Evolutionary conservation across 2,888 invertebrate species (phyloP), one percentile per base, ranked within the genome.

Genomic region (Cloeon dipterum): DNA sequence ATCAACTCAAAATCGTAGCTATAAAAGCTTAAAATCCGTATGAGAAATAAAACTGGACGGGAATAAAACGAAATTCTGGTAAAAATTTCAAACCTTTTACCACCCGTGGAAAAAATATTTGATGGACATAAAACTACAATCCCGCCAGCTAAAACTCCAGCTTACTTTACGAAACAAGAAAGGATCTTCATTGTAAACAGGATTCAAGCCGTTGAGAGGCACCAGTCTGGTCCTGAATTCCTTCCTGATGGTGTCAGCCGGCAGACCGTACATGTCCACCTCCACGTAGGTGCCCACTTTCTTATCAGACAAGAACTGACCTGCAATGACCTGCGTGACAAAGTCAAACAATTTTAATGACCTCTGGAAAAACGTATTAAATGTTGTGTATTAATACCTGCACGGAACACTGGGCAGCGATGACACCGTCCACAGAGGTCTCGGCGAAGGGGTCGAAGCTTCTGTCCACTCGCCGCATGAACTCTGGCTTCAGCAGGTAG

Each of bases 201-300:
- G 74, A 53, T 75, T 75, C 29, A 74, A 57, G 17, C 74, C 74
- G 47, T 74, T 74, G 35, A 58, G 63, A 1, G 72, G 71, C 3
- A 75, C 66, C 48, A 70, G 63, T 43, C 68, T 52, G 1, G 74
- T 75, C 20, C 69, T 56, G 51, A 71, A 73, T 53, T 75, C 74
- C 46, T 69, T 70, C 32, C 73, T 57, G 42, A 75, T 75, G 5
- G 74, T 75, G 48, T 74, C 74, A 3, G 74, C 74, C 3, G 74
- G 73, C 41, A 75, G 53, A 38, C 74, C 74, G 52, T 71, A 74
- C 74, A 75, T 75, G 51, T 75, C 74, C 21, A 74, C 74, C 51
- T 74, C 74, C 16, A 75, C 74, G 51, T 71, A 74, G 3, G 74
- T 74, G n/a, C 73, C 73, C 3, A 71, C 66, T 51, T 71, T 72